Conservation (phyloP, 2,888 invertebrate genomes). For the Thera obeliscata region DNA sequence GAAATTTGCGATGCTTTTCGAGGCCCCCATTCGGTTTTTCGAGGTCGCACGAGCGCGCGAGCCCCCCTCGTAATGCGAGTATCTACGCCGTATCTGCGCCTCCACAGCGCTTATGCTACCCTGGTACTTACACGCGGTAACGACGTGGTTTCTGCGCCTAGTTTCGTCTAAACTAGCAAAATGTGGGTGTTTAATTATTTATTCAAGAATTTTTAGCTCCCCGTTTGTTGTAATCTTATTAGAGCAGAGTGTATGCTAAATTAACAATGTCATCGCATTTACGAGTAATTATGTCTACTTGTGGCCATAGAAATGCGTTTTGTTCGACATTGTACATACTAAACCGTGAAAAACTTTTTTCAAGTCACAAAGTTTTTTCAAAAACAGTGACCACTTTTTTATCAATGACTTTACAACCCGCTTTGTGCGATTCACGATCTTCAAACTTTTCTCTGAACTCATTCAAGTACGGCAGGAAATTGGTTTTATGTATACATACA, state of each 20-base stretch:
- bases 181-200: slow-evolving; percentile 72
- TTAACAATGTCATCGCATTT: slow-evolving; percentile 16
- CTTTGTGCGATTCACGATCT: background rate
- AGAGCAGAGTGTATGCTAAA: slow-evolving; percentile 25
- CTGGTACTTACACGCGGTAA: slow-evolving; percentile 52
- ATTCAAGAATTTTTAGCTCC: slow-evolving; percentile 61
- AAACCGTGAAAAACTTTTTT: too few relatives aligned
- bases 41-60: slow-evolving; percentile 64
- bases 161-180: slow-evolving; percentile 58
- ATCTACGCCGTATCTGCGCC: slow-evolving; percentile 46
- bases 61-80: slow-evolving; percentile 62
- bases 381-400: background rate
- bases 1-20: slow-evolving; percentile 79
- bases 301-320: background rate
- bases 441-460: slow-evolving; percentile 6
- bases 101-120: slow-evolving; percentile 49
- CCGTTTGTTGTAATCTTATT: slow-evolving; percentile 50
- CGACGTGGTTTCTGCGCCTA: slow-evolving; percentile 68
- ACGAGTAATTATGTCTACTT: slow-evolving; percentile 8
- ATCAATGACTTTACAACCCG: slow-evolving; percentile 9
- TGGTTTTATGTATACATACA: too few relatives aligned
- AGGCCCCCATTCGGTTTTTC: slow-evolving; percentile 79
- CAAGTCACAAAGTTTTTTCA: too few relatives aligned
- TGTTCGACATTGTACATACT: too few relatives aligned
- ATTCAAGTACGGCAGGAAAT: too few relatives aligned